Evolutionary conservation across 2,888 invertebrate genomes (phyloP).

Genomic region (Monochamus alternatus): DNA sequence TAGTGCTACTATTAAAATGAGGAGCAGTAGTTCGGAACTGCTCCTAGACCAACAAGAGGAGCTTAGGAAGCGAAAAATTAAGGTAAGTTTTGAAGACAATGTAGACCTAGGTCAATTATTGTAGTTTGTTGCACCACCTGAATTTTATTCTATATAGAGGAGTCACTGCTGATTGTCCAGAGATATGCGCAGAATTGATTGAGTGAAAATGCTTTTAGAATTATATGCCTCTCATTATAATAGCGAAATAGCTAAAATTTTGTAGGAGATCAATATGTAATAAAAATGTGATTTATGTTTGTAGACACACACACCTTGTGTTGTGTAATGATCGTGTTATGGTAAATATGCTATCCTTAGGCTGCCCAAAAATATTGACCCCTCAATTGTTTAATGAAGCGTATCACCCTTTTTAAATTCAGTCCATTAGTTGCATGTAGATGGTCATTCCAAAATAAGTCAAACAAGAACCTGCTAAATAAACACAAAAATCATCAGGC

Average conservation of each 20-base stretch:
- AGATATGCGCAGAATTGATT: constrained; percentile 27
- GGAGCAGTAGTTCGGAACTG: constrained; percentile 85
- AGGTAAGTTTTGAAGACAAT: constrained; percentile 60
- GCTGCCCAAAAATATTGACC: background rate
- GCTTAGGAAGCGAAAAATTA: constrained; percentile 77
- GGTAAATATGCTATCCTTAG: constrained; percentile 13
- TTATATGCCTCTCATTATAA: constrained; percentile 18
- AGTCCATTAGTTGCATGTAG: too few species aligned
- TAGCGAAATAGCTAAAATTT: background rate
- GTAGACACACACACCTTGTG: background rate
- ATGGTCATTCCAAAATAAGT: too few species aligned
- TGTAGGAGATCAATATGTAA: constrained; percentile 22
- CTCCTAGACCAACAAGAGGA: constrained; percentile 84
- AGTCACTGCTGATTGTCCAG: constrained; percentile 15
- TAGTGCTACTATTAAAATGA: constrained; percentile 72
- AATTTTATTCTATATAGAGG: constrained; percentile 16
- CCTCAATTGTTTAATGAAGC: background rate
- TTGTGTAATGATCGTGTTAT: constrained; percentile 21
- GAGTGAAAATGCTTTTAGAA: constrained; percentile 30
- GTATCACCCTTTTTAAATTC: too few species aligned
- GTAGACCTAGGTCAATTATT: constrained; percentile 32
- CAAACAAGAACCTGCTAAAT: too few species aligned
- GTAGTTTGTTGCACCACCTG: constrained; percentile 15
- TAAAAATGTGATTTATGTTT: constrained; percentile 9
- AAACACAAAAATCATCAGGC: too few species aligned